Percentiles rank a stretch among this genome's conserved stretches.
Evolutionary conservation across 2,888 invertebrate species (phyloP).

Genomic region (Iselma pallidipennis): DNA sequence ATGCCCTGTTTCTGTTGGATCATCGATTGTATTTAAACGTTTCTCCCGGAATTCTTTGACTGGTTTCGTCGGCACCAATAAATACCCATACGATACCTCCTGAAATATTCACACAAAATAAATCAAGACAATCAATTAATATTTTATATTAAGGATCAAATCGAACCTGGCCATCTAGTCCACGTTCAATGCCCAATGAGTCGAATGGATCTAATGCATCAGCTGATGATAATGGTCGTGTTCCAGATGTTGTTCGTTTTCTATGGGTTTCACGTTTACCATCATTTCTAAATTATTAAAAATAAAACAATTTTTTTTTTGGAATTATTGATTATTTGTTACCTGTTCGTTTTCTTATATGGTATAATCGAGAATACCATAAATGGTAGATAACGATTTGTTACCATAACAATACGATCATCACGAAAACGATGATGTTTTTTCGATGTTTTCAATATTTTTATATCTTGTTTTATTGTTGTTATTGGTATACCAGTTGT

Average conservation of each 20-base stretch:
- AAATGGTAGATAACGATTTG: constrained; percentile 78
- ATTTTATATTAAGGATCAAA: constrained; percentile 4
- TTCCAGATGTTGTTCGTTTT: constrained; percentile 79
- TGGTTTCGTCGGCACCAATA: constrained; percentile 74
- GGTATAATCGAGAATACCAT: constrained; percentile 86
- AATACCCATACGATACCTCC: constrained; percentile 88
- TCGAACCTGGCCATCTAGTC: constrained; percentile 76
- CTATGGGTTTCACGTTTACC: constrained; percentile 58
- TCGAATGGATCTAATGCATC: constrained; percentile 87
- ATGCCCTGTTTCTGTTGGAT: constrained; percentile 44
- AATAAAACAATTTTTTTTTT: constrained; percentile 3
- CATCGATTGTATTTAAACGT: constrained; percentile 51
- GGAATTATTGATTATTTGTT: constrained; percentile 18
- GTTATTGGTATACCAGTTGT: constrained; percentile 58
- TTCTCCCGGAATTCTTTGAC: constrained; percentile 57
- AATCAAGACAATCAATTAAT: constrained; percentile 4
- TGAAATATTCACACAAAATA: constrained; percentile 44
- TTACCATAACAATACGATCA: constrained; percentile 81
- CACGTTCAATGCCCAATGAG: constrained; percentile 78
- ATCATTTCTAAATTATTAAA: constrained; percentile 31
- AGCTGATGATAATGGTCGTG: constrained; percentile 80
- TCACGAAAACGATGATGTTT: constrained; percentile 74
- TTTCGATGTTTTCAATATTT: constrained; percentile 64
- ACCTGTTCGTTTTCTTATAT: constrained; percentile 61
- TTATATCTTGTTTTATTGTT: constrained; percentile 61